Evolutionary conservation across 23 tunicate genomes (phyloP).

Genomic region (Trididemnum miniatum): DNA sequence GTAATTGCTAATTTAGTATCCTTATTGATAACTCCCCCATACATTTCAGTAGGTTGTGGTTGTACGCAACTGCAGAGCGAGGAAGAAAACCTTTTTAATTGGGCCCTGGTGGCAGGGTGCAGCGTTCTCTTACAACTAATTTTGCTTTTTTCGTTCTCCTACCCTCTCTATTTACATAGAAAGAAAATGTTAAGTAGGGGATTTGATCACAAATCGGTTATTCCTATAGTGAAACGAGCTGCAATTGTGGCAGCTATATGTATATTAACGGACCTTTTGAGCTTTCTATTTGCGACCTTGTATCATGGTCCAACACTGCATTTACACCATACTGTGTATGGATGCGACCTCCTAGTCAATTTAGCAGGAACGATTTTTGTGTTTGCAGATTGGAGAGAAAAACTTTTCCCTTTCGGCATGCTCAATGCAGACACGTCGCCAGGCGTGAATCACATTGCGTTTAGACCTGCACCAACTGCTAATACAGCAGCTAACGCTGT

Average conservation of each 20-base stretch:
- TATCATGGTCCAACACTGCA: background rate
- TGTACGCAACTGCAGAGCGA: background rate
- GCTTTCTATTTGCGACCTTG: background rate
- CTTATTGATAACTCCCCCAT: background rate
- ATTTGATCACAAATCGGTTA: background rate
- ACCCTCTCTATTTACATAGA: constrained; percentile 15
- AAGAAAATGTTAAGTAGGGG: constrained; percentile 4
- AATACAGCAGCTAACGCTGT: no score
- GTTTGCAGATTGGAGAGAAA: constrained; percentile 24
- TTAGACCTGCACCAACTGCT: no score
- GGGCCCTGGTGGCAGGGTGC: constrained; percentile 2
- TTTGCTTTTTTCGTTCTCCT: constrained; percentile 9
- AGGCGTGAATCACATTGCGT: no score
- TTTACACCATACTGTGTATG: constrained; percentile 2
- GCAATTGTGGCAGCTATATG: constrained; percentile 3
- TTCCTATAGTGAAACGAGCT: constrained; percentile 2
- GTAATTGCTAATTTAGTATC: background rate
- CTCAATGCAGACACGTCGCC: no score
- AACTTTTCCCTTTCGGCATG: constrained; percentile 21
- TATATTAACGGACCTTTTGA: background rate
- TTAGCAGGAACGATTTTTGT: constrained; percentile 1
- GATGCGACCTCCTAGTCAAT: constrained; percentile 11
- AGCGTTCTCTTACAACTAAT: constrained; percentile 8
- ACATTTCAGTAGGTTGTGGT: background rate
- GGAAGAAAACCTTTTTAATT: background rate